Evolutionary conservation across 2,888 invertebrate genomes (phyloP).

Genomic region (Junonia oenone): DNA sequence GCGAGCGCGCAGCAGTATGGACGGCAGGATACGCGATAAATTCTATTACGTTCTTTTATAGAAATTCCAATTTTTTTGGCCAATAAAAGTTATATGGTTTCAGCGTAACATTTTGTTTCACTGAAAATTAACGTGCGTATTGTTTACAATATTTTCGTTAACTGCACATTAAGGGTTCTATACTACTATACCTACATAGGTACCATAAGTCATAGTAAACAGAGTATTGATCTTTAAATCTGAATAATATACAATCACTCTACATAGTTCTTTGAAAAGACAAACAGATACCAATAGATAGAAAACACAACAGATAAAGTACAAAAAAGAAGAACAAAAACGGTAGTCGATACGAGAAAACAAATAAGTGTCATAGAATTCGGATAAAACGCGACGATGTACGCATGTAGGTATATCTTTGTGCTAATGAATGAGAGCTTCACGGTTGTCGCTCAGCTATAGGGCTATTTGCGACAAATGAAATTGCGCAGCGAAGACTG

Average conservation of each 20-base stretch:
- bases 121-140: too few species aligned
- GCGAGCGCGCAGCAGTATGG: too few species aligned
- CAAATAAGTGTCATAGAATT: slow-evolving; percentile 23
- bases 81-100: background rate
- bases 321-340: background rate
- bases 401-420: slow-evolving; percentile 43
- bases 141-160: too few species aligned
- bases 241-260: too few species aligned
- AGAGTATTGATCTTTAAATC: too few species aligned
- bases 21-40: slow-evolving; percentile 6
- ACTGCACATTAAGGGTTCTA: too few species aligned
- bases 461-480: slow-evolving; percentile 55
- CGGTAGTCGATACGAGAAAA: background rate
- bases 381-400: slow-evolving; percentile 47
- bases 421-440: slow-evolving; percentile 56
- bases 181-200: too few species aligned
- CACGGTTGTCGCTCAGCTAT: slow-evolving; percentile 45
- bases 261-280: too few species aligned
- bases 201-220: too few species aligned
- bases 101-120: too few species aligned
- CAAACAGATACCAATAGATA: too few species aligned
- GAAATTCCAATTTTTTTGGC: slow-evolving; percentile 1
- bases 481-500: slow-evolving; percentile 43
- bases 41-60: slow-evolving; percentile 9
- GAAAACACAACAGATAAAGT: too few species aligned